Conservation (phyloP, 1,140 invertebrate genomes). For the Penaeus chinensis region DNA sequence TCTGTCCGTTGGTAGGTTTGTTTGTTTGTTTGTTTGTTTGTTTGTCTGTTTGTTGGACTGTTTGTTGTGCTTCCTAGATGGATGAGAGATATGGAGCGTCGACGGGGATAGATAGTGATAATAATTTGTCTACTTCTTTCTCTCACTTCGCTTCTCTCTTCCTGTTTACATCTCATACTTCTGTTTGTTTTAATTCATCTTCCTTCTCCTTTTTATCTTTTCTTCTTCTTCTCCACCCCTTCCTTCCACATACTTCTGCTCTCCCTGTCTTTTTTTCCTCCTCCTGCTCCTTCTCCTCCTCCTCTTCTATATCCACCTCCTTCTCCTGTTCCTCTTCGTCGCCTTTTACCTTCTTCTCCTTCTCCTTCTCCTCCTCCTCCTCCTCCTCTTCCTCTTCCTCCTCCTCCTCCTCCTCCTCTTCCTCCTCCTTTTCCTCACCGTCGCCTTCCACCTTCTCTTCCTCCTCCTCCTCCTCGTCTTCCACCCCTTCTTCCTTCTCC, state of each 20-base stretch:
- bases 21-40: neutral
- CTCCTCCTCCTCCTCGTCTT: neutral
- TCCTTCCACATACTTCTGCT: neutral
- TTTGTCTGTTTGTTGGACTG: neutral
- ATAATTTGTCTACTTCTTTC: too few relatives aligned
- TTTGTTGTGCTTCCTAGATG: too few relatives aligned
- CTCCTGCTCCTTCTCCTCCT: neutral
- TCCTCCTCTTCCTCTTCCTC: neutral
- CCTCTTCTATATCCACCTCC: neutral
- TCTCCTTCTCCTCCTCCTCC: neutral
- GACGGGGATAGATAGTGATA: too few relatives aligned
- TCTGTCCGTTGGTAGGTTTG: neutral
- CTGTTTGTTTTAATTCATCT: too few relatives aligned
- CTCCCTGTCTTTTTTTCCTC: neutral
- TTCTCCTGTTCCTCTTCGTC: neutral
- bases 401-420: neutral
- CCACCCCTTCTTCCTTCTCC: neutral
- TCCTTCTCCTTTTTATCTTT: neutral
- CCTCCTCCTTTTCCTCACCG: neutral
- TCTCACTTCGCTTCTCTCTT: too few relatives aligned
- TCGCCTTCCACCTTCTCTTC: neutral
- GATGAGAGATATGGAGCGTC: too few relatives aligned
- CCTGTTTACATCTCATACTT: too few relatives aligned
- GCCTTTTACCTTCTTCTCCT: neutral
- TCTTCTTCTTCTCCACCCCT: neutral